phyloP scores from a whole-genome alignment of 1,140 invertebrate species.

The Bombus impatiens region DNA sequence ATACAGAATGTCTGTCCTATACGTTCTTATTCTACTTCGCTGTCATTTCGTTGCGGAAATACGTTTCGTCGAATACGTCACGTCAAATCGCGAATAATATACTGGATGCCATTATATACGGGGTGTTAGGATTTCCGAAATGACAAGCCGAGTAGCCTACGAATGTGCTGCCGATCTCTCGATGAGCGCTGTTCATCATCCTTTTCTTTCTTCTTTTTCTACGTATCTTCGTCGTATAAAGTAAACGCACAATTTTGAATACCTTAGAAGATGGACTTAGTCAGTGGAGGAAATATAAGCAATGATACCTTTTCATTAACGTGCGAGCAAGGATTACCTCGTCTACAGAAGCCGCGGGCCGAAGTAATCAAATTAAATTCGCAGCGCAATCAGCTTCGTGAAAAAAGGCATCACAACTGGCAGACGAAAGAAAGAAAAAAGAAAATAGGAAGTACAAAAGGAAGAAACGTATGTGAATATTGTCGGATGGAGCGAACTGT shows the following conservation, averaged over 20 bases:
- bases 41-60: not conserved
- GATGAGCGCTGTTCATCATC: constrained; percentile 43
- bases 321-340: constrained; percentile 70
- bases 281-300: constrained; percentile 67
- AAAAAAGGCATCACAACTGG: constrained; percentile 51
- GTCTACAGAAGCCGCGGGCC: constrained; percentile 67
- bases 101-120: not conserved
- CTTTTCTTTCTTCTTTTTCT: not conserved
- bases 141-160: not conserved
- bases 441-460: not conserved
- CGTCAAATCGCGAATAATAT: not conserved
- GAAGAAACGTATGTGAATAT: not conserved
- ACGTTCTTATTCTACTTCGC: not conserved
- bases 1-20: not conserved
- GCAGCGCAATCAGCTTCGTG: constrained; percentile 76
- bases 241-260: constrained; percentile 64
- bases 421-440: not conserved
- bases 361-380: constrained; percentile 80
- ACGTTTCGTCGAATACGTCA: not conserved
- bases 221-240: constrained; percentile 33
- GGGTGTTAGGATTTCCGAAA: not conserved
- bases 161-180: not conserved
- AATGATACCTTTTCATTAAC: constrained; percentile 79
- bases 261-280: constrained; percentile 35
- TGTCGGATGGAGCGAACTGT: not conserved